Evolutionary conservation across 1,140 invertebrate species (phyloP), one percentile per base, ranked within the genome.

Genomic region (Mamestra configurata): DNA sequence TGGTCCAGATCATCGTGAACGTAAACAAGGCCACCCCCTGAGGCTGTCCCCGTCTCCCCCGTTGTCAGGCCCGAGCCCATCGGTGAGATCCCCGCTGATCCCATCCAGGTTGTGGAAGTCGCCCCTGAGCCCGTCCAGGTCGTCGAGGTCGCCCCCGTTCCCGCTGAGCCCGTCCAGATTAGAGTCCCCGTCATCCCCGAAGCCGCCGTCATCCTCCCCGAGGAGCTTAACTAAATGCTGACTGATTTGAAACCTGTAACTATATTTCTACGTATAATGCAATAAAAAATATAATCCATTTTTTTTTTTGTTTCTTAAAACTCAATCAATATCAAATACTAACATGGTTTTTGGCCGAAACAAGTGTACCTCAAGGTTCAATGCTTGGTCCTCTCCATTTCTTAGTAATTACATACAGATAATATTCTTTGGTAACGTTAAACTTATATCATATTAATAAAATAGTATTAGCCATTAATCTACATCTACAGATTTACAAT

Each of bases 111-210:
- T 13, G 77, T 86, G 0, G 80, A 81, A n/a, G 13, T 46, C 59
- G 31, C 31, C 24, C 40, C 59, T 20, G 79, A 71, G 49, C 77
- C 82, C 37, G 76, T 82, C 53, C 71, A 80, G 53, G 82, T 83
- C 20, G 80, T 80, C 1, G 75, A 78, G 15, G 35, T 55, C 59
- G 24, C 77, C 7, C 80, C 83, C 22, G 64, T 83, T 22, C 27
- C 75, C 68, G 24, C 79, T 3, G 81, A 85, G 37, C 81, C 81
- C 76, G 80, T 82, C 37, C 4, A 20, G 0, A 55, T 82, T 53
- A 80, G 75, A 6, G 64, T 46, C 89, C 81, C 91, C 90, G 13
- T 83, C 85, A 13, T 77, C 83, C 20, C 77, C 78, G n/a, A 68
- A 71, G 46, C 80, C 77, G 53, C 79, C 79, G 57, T 82, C 82